A percentile compares a stretch with the other conserved stretches of the same genome.
Evolutionary conservation across 2,797 vertebrate species (phyloP).

Genomic region (Ctenosaura bakeri): DNA sequence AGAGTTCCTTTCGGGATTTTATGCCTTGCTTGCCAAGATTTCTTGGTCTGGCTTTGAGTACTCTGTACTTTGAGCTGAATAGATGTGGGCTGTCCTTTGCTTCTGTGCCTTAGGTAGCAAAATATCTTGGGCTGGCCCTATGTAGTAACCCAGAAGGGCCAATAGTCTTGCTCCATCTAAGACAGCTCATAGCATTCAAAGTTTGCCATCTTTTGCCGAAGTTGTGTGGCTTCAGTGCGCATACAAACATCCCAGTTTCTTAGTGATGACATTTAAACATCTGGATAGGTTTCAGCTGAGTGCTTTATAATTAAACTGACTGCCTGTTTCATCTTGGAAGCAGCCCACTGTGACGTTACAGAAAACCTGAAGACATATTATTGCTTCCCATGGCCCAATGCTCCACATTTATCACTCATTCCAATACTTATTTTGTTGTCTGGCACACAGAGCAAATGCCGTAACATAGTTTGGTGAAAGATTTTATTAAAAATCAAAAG

Average conservation of each 20-base stretch:
- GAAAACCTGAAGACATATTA: slow-evolving; percentile 3
- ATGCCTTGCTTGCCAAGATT: neutral
- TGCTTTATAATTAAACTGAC: slow-evolving; percentile 26
- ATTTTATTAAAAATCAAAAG: slow-evolving; percentile 7
- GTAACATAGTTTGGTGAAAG: neutral
- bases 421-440: neutral
- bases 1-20: neutral
- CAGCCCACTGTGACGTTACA: neutral
- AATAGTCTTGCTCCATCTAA: neutral
- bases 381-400: neutral
- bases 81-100: neutral
- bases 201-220: neutral
- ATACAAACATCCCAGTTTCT: neutral
- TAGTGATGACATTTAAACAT: slow-evolving; percentile 22
- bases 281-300: slow-evolving; percentile 24
- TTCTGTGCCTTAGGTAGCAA: neutral
- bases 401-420: neutral
- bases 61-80: neutral
- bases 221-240: neutral
- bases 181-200: neutral
- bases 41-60: neutral
- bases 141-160: neutral
- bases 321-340: neutral
- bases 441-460: neutral
- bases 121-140: neutral